Conservation (phyloP, 2,888 invertebrate species). For the Apotomis turbidana region DNA sequence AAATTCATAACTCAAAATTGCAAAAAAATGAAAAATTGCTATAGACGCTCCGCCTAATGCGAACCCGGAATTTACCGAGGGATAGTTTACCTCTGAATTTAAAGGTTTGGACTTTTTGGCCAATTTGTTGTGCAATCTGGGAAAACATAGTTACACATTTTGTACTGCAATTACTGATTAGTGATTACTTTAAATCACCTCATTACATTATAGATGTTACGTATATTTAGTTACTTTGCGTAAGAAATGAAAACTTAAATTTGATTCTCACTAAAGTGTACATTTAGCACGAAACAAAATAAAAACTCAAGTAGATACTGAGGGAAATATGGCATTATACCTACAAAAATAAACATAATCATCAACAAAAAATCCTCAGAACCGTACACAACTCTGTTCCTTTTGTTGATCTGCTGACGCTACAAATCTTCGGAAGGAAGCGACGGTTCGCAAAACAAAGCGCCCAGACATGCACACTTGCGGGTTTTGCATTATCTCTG, state of each 20-base stretch:
- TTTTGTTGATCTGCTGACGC: constrained; percentile 1
- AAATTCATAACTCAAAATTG: constrained; percentile 85
- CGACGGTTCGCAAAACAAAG: constrained; percentile 17
- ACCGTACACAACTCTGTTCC: not conserved
- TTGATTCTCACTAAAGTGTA: too few species aligned
- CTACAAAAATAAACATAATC: not conserved
- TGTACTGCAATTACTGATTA: too few species aligned
- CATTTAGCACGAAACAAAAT: too few species aligned
- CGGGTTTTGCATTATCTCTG: not conserved
- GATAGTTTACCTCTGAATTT: constrained; percentile 24
- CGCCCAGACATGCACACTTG: constrained; percentile 5
- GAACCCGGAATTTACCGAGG: constrained; percentile 13
- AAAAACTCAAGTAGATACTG: too few species aligned
- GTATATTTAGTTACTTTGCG: too few species aligned
- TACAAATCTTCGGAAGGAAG: constrained; percentile 11
- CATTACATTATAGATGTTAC: too few species aligned
- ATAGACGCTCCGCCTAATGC: constrained; percentile 48
- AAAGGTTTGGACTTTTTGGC: constrained; percentile 1
- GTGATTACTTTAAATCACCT: too few species aligned
- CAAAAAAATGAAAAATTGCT: constrained; percentile 80
- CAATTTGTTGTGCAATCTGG: not conserved
- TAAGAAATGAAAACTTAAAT: too few species aligned
- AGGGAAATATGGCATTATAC: too few species aligned
- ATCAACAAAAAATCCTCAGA: not conserved
- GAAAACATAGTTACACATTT: not conserved